Evolutionary conservation across 2,888 invertebrate genomes (phyloP), one percentile per base, ranked within the genome.

Genomic region (Agrotis ipsilon): DNA sequence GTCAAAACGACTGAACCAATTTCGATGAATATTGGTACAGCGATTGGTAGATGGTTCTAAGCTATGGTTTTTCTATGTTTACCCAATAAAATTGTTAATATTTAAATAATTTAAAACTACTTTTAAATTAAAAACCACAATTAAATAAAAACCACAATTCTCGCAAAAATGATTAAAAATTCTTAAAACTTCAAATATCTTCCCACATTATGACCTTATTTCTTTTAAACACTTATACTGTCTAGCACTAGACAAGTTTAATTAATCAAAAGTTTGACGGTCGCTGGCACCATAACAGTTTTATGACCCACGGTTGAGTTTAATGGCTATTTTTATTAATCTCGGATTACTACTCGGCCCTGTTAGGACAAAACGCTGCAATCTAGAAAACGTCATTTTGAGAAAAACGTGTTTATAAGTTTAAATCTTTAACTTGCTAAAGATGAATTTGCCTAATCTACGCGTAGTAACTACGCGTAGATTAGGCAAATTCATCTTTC

Each of bases 181-280:
- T 3, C 1, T 14, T 45, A 32, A 32, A 43, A 59, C 3, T 16
- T 21, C 9, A 0, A 32, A 72, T 60, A 52, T 52, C 6, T 18
- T 45, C 13, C 24, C 9, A 32, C 32, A 45, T 19, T 11, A 24
- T 61, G 2, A 51, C 24, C 11, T 39, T 32, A 49, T n/a, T 64
- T 68, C 52, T 45, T 27, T 13, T 48, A 32, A 57, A 67, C 21
- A 54, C 58, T 78, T 61, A 58, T 58, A 39, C 54, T 54, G 57
- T 65, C 48, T 27, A 16, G 48, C 13, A 43, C 43, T 24, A 57
- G 21, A 73, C 18, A 61, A 55, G 45, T 60, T 79, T 68, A 58
- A 79, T 79, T 82, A 79, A 78, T 80, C 49, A 66, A 68, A 81
- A 82, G 48, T 70, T 69, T 52, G 13, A 43, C n/a, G 46, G 21